phyloP scores from a whole-genome alignment of 2,888 invertebrate genomes.

The Microctonus aethiopoides region DNA sequence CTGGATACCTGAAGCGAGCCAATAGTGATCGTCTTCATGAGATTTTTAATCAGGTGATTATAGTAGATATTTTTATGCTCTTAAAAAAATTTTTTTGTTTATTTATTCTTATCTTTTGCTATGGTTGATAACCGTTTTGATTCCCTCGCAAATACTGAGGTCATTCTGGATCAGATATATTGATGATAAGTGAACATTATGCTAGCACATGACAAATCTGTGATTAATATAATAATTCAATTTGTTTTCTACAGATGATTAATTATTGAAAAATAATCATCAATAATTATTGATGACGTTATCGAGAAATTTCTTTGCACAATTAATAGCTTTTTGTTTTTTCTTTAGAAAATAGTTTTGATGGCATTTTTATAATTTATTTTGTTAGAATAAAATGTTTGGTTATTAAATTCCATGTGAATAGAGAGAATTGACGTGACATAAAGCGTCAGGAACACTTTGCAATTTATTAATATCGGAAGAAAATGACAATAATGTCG shows the following conservation, averaged over 20 bases:
- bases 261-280: neutral
- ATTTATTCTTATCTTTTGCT: neutral
- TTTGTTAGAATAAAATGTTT: neutral
- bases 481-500: neutral
- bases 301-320: neutral
- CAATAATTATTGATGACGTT: neutral
- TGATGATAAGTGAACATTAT: constrained; percentile 16
- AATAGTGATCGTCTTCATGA: constrained; percentile 86
- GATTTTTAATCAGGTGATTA: constrained; percentile 82
- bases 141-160: constrained; percentile 1
- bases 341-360: neutral
- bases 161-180: constrained; percentile 2
- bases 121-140: neutral
- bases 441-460: neutral
- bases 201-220: constrained; percentile 8
- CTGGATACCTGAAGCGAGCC: constrained; percentile 90
- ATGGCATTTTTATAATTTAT: neutral
- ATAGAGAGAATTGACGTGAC: neutral
- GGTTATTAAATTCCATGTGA: neutral
- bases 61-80: neutral
- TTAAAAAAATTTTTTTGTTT: constrained; percentile 11
- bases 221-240: neutral
- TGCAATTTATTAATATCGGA: neutral
- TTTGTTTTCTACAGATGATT: no score
- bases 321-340: neutral